Evolutionary conservation across 2,113 vertebrate genomes (phyloP).

Genomic region (Thymallus thymallus): DNA sequence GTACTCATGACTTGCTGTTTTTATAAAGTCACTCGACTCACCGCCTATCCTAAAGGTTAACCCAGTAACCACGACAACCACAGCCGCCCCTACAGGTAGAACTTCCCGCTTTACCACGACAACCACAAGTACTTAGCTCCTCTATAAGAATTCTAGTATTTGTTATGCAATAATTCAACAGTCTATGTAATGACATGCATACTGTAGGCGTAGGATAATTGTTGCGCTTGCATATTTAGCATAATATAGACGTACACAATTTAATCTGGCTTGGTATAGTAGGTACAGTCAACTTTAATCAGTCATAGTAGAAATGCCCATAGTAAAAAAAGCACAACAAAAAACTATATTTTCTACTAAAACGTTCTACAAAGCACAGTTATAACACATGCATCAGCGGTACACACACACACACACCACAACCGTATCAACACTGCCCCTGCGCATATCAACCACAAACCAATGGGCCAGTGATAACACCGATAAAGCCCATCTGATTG

Average conservation of each 20-base stretch:
- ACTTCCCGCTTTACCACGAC: not conserved
- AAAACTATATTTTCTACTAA: not conserved
- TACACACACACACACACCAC: not conserved
- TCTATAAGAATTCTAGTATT: not conserved
- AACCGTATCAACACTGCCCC: not conserved
- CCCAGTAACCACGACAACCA: too few species aligned
- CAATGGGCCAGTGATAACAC: conserved; percentile 38
- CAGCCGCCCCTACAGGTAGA: not conserved
- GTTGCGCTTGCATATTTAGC: too few species aligned
- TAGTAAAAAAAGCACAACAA: not conserved
- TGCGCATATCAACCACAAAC: conserved; percentile 31
- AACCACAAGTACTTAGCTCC: not conserved
- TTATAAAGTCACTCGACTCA: too few species aligned
- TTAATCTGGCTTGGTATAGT: not conserved
- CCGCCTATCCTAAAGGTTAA: too few species aligned
- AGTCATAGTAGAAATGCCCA: too few species aligned
- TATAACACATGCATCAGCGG: not conserved
- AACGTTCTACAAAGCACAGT: not conserved
- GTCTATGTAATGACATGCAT: not conserved
- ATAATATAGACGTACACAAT: not conserved
- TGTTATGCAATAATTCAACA: not conserved
- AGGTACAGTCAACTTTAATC: too few species aligned
- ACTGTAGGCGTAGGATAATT: too few species aligned
- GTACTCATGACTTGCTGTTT: not conserved
- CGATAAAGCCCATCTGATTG: conserved; percentile 54